These are phyloP conservation scores for Serripes groenlandicus DNA, from an alignment of 2,888 invertebrate genomes.

Conservation along the genomic window DNA sequence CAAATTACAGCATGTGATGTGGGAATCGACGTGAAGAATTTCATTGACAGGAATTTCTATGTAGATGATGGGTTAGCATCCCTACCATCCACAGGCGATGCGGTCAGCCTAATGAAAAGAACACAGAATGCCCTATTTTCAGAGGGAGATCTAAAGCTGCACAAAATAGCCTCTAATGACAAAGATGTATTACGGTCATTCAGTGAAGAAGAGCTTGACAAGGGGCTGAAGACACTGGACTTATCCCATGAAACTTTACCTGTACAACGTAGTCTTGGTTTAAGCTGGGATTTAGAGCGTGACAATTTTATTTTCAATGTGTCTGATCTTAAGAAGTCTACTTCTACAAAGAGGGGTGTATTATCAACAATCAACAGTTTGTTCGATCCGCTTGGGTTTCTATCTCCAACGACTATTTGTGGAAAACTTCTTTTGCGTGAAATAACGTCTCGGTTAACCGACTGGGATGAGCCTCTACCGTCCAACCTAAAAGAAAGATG, in stretches of 20 bases:
- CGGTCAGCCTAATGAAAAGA: constrained; percentile 51
- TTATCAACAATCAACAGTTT: constrained; percentile 68
- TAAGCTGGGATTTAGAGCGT: constrained; percentile 55
- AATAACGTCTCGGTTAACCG: background rate
- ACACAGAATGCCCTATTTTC: constrained; percentile 35
- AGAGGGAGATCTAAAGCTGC: background rate
- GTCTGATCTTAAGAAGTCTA: constrained; percentile 36
- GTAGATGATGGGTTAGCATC: constrained; percentile 69
- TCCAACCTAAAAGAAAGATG: background rate
- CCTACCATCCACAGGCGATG: constrained; percentile 24
- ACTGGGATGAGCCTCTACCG: background rate
- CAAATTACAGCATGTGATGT: constrained; percentile 33
- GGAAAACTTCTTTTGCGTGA: constrained; percentile 41
- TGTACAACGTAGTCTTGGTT: constrained; percentile 44
- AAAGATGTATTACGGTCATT: background rate
- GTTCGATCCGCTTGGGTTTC: constrained; percentile 69
- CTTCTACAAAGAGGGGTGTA: constrained; percentile 59
- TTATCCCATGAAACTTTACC: constrained; percentile 51
- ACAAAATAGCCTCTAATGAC: background rate
- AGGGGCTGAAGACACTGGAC: constrained; percentile 57
- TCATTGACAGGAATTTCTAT: constrained; percentile 65
- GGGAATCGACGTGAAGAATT: constrained; percentile 28
- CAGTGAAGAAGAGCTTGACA: constrained; percentile 49
- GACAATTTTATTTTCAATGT: constrained; percentile 59
- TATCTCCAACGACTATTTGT: constrained; percentile 55